These are phyloP conservation scores for Crotalus adamanteus DNA, from an alignment of 2,797 vertebrate genomes.

Conservation along the genomic window DNA sequence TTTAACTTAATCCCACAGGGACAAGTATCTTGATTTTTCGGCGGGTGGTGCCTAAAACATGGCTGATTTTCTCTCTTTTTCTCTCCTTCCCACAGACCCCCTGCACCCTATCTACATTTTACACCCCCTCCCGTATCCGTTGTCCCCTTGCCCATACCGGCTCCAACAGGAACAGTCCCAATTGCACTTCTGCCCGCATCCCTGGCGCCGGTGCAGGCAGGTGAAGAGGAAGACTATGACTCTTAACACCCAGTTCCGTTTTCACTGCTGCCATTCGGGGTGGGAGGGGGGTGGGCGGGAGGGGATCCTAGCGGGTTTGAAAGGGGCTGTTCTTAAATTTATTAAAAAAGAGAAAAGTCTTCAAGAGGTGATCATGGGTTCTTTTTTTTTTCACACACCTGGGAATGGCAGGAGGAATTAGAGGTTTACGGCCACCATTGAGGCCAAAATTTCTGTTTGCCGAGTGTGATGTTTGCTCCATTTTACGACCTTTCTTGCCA, in stretches of 20 bases:
- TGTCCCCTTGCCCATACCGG: background rate
- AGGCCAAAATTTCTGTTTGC: background rate
- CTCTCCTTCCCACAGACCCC: slow-evolving; percentile 33
- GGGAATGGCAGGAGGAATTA: background rate
- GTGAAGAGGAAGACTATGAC: slow-evolving; percentile 86
- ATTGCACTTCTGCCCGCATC: slow-evolving; percentile 41
- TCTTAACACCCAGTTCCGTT: slow-evolving; percentile 76
- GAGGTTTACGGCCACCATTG: fast-evolving
- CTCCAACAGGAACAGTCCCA: background rate
- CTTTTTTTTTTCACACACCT: background rate
- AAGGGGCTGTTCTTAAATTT: slow-evolving; percentile 65
- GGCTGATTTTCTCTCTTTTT: background rate
- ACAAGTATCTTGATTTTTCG: background rate
- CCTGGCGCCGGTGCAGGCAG: slow-evolving; percentile 57
- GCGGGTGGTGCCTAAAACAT: background rate
- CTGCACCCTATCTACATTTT: slow-evolving; percentile 71
- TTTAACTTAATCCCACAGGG: background rate
- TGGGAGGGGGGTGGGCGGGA: slow-evolving; percentile 5
- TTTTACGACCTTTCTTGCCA: no score
- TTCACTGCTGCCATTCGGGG: slow-evolving; percentile 45
- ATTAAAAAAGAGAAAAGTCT: slow-evolving; percentile 56
- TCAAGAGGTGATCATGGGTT: background rate
- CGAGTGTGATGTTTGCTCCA: no score
- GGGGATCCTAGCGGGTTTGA: slow-evolving; percentile 25
- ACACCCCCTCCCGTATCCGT: slow-evolving; percentile 5